phyloP scores from a whole-genome alignment of 2,797 vertebrate genomes.

The Triplophysa bombifrons region DNA sequence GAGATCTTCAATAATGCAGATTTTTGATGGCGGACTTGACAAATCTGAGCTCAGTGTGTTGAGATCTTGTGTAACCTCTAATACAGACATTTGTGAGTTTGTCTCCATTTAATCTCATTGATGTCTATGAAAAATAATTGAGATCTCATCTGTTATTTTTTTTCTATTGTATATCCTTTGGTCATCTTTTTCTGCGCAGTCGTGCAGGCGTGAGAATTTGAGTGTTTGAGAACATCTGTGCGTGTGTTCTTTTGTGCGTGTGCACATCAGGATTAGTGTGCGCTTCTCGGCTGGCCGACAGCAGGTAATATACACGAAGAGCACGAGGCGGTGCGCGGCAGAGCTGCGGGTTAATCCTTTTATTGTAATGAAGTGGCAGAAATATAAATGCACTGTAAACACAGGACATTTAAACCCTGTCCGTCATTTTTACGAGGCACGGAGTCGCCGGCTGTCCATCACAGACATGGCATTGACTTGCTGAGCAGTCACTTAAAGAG shows the following conservation, averaged over 20 bases:
- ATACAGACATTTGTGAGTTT: too few relatives aligned
- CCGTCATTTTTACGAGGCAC: slow-evolving; percentile 72
- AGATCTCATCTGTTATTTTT: too few relatives aligned
- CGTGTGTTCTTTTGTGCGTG: slow-evolving; percentile 6
- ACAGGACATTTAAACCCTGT: slow-evolving; percentile 68
- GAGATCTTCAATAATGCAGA: too few relatives aligned
- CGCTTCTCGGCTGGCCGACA: slow-evolving; percentile 44
- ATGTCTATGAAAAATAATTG: too few relatives aligned
- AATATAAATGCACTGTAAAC: slow-evolving; percentile 69
- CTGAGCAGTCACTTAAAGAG: slow-evolving; percentile 60
- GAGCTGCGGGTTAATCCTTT: slow-evolving; percentile 77
- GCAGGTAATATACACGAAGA: slow-evolving; percentile 63
- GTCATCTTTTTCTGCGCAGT: background rate
- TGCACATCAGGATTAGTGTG: slow-evolving; percentile 63
- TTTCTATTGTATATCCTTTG: too few relatives aligned
- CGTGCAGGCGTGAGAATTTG: slow-evolving; percentile 28
- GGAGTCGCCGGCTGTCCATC: slow-evolving; percentile 58
- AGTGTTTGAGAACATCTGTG: slow-evolving; percentile 27
- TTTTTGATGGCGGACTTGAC: too few relatives aligned
- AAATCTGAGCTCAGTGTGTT: too few relatives aligned
- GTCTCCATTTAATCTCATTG: too few relatives aligned
- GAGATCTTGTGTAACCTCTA: too few relatives aligned
- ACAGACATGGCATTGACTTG: slow-evolving; percentile 64
- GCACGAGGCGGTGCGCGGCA: slow-evolving; percentile 68
- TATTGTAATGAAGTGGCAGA: slow-evolving; percentile 79